Evolutionary conservation across 2,888 invertebrate genomes (phyloP).

Genomic region (Icerya purchasi): DNA sequence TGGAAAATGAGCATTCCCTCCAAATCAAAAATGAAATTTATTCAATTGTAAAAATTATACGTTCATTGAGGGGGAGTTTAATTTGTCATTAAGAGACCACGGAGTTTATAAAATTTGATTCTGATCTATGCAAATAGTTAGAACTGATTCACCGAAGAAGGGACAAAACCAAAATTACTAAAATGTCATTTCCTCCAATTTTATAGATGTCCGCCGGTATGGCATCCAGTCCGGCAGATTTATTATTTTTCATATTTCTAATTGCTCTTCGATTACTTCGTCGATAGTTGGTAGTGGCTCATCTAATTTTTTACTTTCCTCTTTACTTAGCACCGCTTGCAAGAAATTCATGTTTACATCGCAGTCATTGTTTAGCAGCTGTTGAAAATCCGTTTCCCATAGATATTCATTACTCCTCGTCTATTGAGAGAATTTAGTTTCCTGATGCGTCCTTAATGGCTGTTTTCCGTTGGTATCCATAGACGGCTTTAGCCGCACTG

Average conservation of each 20-base stretch:
- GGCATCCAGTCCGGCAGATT: neutral
- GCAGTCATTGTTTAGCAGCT: too few relatives aligned
- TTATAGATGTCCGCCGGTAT: neutral
- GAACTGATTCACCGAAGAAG: too few relatives aligned
- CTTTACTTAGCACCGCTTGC: neutral
- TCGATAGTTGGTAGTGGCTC: neutral
- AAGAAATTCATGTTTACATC: neutral
- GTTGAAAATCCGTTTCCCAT: too few relatives aligned
- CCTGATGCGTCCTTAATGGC: neutral
- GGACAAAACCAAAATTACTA: too few relatives aligned
- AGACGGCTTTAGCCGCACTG: neutral
- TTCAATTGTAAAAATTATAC: too few relatives aligned
- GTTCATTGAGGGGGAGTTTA: too few relatives aligned
- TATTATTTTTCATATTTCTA: neutral
- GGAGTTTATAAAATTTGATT: too few relatives aligned
- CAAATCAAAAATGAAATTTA: too few relatives aligned
- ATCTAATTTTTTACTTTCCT: neutral
- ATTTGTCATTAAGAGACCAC: too few relatives aligned
- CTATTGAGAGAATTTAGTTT: neutral
- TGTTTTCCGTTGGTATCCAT: neutral
- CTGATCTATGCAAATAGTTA: too few relatives aligned
- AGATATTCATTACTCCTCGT: neutral
- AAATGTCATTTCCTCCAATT: neutral
- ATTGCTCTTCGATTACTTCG: neutral
- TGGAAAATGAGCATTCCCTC: too few relatives aligned